These are phyloP conservation scores for Sitodiplosis mosellana DNA, from an alignment of 1,140 invertebrate genomes.

Conservation along the genomic window DNA sequence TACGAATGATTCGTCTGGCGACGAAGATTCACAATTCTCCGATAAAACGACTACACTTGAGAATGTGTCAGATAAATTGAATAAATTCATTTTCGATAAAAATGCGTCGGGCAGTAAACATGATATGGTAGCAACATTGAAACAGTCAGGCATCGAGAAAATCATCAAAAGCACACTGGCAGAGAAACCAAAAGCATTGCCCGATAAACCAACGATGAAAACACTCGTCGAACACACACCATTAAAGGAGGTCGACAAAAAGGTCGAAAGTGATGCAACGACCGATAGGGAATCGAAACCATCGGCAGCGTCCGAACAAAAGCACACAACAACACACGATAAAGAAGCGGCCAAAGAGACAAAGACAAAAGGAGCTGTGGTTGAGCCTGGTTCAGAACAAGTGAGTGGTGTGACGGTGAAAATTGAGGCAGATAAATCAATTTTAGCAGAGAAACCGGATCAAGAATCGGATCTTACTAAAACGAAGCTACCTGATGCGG, in stretches of 20 bases:
- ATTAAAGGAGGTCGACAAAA: constrained; percentile 2
- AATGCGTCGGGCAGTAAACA: not conserved
- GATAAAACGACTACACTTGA: constrained; percentile 12
- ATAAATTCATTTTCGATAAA: constrained; percentile 4
- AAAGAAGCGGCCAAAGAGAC: too few species aligned
- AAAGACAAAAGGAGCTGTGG: too few species aligned
- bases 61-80: constrained; percentile 10
- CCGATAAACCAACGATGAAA: not conserved
- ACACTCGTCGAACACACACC: not conserved
- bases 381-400: too few species aligned
- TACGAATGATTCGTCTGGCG: constrained; percentile 17
- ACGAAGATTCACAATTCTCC: constrained; percentile 23
- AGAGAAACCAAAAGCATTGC: constrained; percentile 5
- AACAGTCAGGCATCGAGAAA: constrained; percentile 7
- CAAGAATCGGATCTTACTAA: not conserved
- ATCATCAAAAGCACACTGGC: constrained; percentile 8
- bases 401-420: too few species aligned
- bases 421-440: too few species aligned
- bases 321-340: too few species aligned
- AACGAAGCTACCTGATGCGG: not conserved
- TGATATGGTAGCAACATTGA: not conserved
- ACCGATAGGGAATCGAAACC: not conserved
- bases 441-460: too few species aligned
- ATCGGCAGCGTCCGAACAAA: too few species aligned
- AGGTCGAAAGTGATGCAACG: constrained; percentile 8